phyloP scores from a whole-genome alignment of 2,888 invertebrate genomes.

The Poecilus cupreus region DNA sequence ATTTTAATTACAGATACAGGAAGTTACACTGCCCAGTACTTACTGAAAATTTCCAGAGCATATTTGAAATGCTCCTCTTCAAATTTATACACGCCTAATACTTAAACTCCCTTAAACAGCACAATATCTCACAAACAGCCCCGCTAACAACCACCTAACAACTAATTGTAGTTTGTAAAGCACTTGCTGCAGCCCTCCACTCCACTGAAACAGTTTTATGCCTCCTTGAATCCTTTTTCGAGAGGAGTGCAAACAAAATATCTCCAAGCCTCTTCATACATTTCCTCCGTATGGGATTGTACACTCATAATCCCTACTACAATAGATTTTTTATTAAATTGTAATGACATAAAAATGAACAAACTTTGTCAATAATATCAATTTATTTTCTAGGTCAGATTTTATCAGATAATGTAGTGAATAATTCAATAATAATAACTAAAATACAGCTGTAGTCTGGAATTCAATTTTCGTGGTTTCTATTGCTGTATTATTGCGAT shows the following conservation, averaged over 20 bases:
- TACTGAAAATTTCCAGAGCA: too few species aligned
- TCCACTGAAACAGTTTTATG: slow-evolving; percentile 19
- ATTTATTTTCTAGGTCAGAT: background rate
- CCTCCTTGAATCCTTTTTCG: slow-evolving; percentile 20
- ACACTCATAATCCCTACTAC: background rate
- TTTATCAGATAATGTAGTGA: too few species aligned
- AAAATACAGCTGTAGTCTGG: background rate
- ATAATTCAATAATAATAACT: background rate
- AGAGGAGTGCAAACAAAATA: slow-evolving; percentile 13
- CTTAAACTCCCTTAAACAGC: slow-evolving; percentile 1
- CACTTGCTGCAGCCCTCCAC: slow-evolving; percentile 10
- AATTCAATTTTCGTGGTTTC: too few species aligned
- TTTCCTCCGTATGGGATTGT: background rate
- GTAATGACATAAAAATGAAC: background rate
- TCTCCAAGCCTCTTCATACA: background rate
- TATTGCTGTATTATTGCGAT: too few species aligned
- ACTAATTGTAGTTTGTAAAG: slow-evolving; percentile 44
- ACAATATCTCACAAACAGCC: slow-evolving; percentile 25
- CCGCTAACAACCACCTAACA: slow-evolving; percentile 15
- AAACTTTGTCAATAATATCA: background rate
- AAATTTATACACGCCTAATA: background rate
- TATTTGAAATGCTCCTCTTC: background rate
- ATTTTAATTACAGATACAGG: too few species aligned
- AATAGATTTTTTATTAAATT: background rate
- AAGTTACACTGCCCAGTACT: too few species aligned